phyloP scores from a whole-genome alignment of 2,113 vertebrate species.

The Oceanites oceanicus region DNA sequence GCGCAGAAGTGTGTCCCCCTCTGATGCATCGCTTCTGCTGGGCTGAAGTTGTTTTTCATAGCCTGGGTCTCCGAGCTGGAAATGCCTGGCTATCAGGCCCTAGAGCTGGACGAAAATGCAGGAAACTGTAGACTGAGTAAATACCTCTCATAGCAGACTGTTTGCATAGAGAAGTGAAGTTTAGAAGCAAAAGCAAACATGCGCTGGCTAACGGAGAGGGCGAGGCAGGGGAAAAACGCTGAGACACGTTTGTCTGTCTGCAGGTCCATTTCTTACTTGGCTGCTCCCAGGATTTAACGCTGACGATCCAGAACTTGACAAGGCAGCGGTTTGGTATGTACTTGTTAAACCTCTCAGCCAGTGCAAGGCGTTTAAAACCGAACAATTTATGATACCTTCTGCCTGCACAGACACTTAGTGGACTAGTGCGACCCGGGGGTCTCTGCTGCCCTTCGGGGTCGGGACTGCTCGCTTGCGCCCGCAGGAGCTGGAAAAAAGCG shows the following conservation, averaged over 20 bases:
- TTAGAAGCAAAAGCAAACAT: conserved; percentile 33
- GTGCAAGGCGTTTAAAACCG: not conserved
- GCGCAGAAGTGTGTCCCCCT: not conserved
- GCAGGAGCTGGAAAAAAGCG: not conserved
- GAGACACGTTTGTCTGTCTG: not conserved
- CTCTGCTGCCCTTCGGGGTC: not conserved
- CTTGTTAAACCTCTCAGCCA: not conserved
- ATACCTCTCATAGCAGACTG: conserved; percentile 40
- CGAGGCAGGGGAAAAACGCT: not conserved
- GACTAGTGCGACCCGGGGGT: not conserved
- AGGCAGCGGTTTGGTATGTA: not conserved
- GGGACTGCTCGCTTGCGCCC: rapidly evolving
- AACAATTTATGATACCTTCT: not conserved
- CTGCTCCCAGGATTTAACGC: conserved; percentile 6
- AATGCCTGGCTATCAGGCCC: not conserved
- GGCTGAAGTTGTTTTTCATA: not conserved
- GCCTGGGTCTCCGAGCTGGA: not conserved
- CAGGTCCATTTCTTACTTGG: not conserved
- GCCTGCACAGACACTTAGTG: not conserved
- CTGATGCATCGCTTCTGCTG: not conserved
- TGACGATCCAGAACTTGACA: not conserved
- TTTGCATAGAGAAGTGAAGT: conserved; percentile 24
- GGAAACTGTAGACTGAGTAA: conserved; percentile 17
- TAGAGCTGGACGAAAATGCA: not conserved
- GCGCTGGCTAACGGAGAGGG: not conserved